A percentile compares a stretch with the other conserved stretches of the same genome.
Conservation (phyloP, 2,113 vertebrate genomes). For the Bubalus kerabau region DNA sequence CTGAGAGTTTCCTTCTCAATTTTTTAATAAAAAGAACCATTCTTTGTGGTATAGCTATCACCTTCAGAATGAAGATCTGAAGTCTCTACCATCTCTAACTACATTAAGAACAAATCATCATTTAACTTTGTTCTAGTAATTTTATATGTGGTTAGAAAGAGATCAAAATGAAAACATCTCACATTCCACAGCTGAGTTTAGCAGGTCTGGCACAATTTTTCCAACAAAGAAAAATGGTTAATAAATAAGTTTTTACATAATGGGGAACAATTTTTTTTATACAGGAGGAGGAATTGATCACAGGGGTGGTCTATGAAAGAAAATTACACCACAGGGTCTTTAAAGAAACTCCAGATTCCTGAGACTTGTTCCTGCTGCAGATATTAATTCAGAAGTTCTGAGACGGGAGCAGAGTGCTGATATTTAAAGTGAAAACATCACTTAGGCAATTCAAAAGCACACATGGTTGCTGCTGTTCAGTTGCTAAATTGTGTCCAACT, state of each 20-base stretch:
- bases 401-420: neutral
- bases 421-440: neutral
- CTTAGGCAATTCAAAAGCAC: neutral
- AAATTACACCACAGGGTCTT: neutral
- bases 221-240: neutral
- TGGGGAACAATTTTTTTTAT: neutral
- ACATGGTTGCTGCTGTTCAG: neutral
- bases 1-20: neutral
- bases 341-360: neutral
- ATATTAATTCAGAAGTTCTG: neutral
- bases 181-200: neutral
- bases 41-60: neutral
- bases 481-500: neutral
- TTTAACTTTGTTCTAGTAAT: neutral
- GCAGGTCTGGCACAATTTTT: neutral
- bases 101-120: neutral
- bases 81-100: neutral
- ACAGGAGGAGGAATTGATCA: neutral
- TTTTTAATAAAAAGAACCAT: neutral
- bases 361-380: neutral
- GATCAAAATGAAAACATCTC: neutral
- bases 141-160: neutral
- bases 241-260: neutral
- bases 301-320: neutral
- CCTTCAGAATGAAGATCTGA: neutral